Base-by-base conservation (phyloP, 2,797 vertebrate species). In the Myiotriccus ornatus region DNA sequence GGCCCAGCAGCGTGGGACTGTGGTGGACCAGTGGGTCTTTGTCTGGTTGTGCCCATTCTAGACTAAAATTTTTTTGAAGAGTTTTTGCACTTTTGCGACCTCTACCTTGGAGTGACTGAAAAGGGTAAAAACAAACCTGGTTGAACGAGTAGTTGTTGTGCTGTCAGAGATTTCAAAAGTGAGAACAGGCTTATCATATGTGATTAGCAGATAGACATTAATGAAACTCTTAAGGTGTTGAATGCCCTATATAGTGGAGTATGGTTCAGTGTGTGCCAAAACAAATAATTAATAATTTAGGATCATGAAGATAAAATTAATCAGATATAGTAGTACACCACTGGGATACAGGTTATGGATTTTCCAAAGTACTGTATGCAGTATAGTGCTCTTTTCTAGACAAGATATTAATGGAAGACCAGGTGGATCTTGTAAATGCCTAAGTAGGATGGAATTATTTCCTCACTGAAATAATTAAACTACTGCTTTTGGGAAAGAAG, bases 101-200 rank as follows among this genome's bases (percentile, higher is more conserved):
- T 81, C 7, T 17, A 2, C 9, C 19, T 41, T 76, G 23, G 17
- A 5, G 52, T 12, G 13, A 4, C 7, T 16, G 32, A 35, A 53
- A 21, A 9, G 25, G 11, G 3, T 55, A 12, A 52, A 84, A 68
- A 12, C 34, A 21, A 55, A 59, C 10, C 20, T 23, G 9, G 6
- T n/a, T 8, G 49, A 93, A 57, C 6, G 5, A 47, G 15, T 6
- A 41, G 27, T 18, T 53, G 7, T 30, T 76, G 65, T 92, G 34
- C n/a, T 5, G 1, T 62, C 37, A 47, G 19, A 2, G 0, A 2
- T 44, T 82, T 76, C 11, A 56, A 14, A 56, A 73, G 11, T 30
- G 57, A 53, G 53, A 87, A 55, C 2, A 81, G 47, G 20, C 7
- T 57, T 67, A 16, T 8, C 16, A 0, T 55, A 3, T 1, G 3